Percentiles rank a stretch among this genome's conserved stretches.
These are phyloP conservation scores for Conomelus anceps DNA, from an alignment of 2,888 invertebrate species.

Conservation along the genomic window DNA sequence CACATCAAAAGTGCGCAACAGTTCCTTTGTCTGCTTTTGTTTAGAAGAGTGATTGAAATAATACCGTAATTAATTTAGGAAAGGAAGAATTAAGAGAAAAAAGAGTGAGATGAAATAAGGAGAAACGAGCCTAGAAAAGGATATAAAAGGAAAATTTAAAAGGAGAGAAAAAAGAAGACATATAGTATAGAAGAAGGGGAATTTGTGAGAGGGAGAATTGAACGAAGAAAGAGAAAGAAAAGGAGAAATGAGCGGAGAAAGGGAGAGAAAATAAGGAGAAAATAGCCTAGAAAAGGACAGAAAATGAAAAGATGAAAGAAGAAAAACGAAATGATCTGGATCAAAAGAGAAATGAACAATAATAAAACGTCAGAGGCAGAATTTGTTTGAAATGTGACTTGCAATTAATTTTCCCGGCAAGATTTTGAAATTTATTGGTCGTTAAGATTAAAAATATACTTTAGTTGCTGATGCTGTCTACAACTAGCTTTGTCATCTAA, in stretches of 20 bases:
- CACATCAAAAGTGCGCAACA: no score
- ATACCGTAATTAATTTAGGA: no score
- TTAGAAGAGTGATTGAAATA: no score
- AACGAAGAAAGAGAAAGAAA: neutral
- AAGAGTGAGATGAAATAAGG: neutral
- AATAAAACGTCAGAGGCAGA: neutral
- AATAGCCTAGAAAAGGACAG: conserved; percentile 9
- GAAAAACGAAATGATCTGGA: conserved; percentile 22
- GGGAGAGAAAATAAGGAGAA: conserved; percentile 23
- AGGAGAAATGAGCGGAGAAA: neutral
- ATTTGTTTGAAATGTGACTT: neutral
- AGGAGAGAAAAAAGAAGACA: neutral
- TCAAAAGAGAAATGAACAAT: neutral
- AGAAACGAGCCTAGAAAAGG: neutral
- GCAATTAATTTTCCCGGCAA: no score
- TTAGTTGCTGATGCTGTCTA: no score
- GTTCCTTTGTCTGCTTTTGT: no score
- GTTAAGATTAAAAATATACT: no score
- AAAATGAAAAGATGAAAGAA: conserved; percentile 15
- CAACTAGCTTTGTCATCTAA: no score
- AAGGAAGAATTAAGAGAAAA: neutral
- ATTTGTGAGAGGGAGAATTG: no score
- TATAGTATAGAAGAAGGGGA: no score
- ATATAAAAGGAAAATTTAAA: neutral
- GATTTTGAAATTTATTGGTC: no score